Evolutionary conservation across 1,140 invertebrate species (phyloP).

Genomic region (Cotesia vestalis): DNA sequence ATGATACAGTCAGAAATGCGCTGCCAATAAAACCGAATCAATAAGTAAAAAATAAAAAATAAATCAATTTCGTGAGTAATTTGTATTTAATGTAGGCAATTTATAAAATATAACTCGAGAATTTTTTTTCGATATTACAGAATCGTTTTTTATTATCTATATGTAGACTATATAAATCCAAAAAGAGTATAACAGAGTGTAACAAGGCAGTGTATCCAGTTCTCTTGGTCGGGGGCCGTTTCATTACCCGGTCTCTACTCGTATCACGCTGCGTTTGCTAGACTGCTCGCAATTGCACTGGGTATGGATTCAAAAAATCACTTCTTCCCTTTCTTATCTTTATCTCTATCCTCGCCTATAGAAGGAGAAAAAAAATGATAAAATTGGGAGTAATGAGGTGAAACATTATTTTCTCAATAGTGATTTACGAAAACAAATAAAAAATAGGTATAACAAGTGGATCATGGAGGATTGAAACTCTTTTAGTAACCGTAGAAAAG

Average conservation of each 20-base stretch:
- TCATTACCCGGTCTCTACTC: slow-evolving; percentile 62
- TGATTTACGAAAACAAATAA: slow-evolving; percentile 12
- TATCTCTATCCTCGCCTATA: too few relatives aligned
- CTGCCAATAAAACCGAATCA: too few relatives aligned
- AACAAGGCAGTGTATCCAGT: slow-evolving; percentile 53
- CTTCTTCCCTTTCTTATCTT: not conserved
- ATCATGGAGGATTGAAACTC: not conserved
- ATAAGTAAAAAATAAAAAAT: too few relatives aligned
- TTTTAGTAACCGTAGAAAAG: slow-evolving; percentile 30
- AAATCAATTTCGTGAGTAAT: too few relatives aligned
- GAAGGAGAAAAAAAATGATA: too few relatives aligned
- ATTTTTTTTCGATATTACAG: too few relatives aligned
- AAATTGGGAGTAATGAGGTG: too few relatives aligned
- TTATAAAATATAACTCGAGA: too few relatives aligned
- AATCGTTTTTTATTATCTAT: too few relatives aligned
- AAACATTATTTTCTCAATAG: not conserved
- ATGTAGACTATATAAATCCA: too few relatives aligned
- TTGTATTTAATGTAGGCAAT: too few relatives aligned
- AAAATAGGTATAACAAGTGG: not conserved
- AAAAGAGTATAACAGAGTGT: slow-evolving; percentile 35
- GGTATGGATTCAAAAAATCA: slow-evolving; percentile 4
- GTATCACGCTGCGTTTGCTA: slow-evolving; percentile 62
- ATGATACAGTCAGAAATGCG: too few relatives aligned
- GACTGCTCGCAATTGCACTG: slow-evolving; percentile 44
- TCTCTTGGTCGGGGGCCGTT: slow-evolving; percentile 66